Base-by-base conservation (phyloP, 2,888 invertebrate genomes). In the Podabrus alpinus region DNA sequence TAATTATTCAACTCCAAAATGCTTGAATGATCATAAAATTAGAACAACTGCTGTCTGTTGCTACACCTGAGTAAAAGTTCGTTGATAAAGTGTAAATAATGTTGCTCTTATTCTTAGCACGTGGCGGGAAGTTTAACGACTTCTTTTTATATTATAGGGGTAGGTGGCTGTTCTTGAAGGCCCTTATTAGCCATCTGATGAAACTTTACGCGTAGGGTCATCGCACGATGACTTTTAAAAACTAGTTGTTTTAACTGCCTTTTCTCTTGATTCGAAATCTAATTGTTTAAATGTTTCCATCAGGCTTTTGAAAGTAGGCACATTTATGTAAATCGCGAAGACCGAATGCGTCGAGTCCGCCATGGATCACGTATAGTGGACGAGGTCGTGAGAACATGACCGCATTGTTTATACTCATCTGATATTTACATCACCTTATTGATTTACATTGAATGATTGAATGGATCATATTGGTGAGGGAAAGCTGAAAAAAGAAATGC, bases 61-160 rank as follows among this genome's bases (percentile, higher is more conserved):
- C 81, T 81, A 80, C 83, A 84, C 83, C 82, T 82, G 84, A 83
- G 80, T 77, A 79, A 80, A 82, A 82, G 81, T 82, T 80, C 81
- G 84, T 83, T 84, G 81, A 81, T 81, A 78, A 78, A 80, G 76
- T 78, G 77, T 79, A 82, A 75, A 81, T 81, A 80, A 82, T 80
- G 81, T 82, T 81, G 80, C 80, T 82, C 80, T 82, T 80, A 82
- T 81, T 82, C 81, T 82, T 80, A 79, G 80, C 83, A 84, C 83
- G 83, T 84, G 84, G 79, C 81, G 78, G 79, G 79, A 79, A 79
- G 80, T 80, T 76, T 82, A 84, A 83, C 83, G 83, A 83, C 83
- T 83, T 81, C 75, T 80, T 80, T 78, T 78, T 79, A 74, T 72
- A 74, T 72, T 79, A 80, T 80, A 77, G 78, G 81, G 80, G 79